A percentile compares a stretch with the other conserved stretches of the same genome.
These are phyloP conservation scores for Chiloscyllium punctatum DNA, from an alignment of 2,797 vertebrate genomes.

Conservation along the genomic window DNA sequence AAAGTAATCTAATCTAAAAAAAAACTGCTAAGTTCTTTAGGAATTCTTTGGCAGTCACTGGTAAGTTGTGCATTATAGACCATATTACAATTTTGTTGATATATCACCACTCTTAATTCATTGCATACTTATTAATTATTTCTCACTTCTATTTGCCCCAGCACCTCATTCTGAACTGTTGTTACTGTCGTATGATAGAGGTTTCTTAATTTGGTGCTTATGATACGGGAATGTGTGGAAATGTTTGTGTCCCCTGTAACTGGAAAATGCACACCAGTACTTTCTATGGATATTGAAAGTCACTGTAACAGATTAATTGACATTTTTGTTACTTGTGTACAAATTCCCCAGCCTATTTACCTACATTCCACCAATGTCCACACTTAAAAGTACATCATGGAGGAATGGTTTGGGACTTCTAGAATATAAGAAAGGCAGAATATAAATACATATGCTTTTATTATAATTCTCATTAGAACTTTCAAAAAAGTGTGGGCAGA, in stretches of 20 bases:
- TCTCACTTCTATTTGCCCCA: neutral
- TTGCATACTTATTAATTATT: neutral
- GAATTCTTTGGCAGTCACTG: neutral
- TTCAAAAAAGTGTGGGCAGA: neutral
- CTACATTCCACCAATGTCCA: neutral
- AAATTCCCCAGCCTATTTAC: neutral
- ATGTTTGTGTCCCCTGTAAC: neutral
- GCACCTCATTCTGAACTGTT: neutral
- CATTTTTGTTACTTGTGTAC: neutral
- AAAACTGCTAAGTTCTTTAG: neutral
- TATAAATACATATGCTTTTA: neutral
- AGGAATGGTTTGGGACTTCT: neutral
- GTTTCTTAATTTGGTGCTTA: neutral
- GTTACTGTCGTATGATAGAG: neutral
- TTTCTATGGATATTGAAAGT: neutral
- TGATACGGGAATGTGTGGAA: neutral
- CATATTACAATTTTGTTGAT: neutral
- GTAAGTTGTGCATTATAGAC: neutral
- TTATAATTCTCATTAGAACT: neutral
- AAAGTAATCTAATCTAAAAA: too few relatives aligned
- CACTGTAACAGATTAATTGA: neutral
- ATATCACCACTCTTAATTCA: neutral
- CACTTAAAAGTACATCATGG: neutral
- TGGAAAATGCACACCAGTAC: neutral
- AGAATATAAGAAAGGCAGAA: neutral